Evolutionary conservation across 2,113 vertebrate genomes (phyloP).

Genomic region (Laticauda colubrina): DNA sequence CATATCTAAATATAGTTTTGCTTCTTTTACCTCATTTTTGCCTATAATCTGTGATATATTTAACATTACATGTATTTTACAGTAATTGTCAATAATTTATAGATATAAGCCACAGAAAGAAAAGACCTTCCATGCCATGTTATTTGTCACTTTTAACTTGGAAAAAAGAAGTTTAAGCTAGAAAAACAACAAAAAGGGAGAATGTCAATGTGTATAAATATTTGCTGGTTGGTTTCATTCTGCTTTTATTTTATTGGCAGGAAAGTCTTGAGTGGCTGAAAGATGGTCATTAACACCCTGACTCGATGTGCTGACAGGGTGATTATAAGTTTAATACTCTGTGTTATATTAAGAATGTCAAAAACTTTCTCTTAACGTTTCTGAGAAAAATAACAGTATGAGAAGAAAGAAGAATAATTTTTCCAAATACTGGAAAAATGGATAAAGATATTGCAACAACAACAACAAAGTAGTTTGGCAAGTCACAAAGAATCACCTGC

Average conservation of each 20-base stretch:
- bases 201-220: conserved; percentile 41
- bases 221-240: conserved; percentile 63
- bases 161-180: background rate
- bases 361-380: conserved; percentile 71
- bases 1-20: background rate
- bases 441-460: background rate
- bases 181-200: background rate
- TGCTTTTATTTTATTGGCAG: conserved; percentile 73
- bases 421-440: conserved; percentile 32
- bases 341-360: conserved; percentile 68
- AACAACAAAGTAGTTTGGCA: background rate
- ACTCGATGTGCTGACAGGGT: conserved; percentile 73
- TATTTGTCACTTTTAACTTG: conserved; percentile 22
- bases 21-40: background rate
- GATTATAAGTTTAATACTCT: conserved; percentile 79
- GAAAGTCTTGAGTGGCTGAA: conserved; percentile 69
- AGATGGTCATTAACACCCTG: conserved; percentile 76
- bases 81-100: conserved; percentile 8
- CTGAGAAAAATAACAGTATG: conserved; percentile 64
- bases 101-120: conserved; percentile 19
- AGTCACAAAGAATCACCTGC: background rate
- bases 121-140: conserved; percentile 36
- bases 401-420: conserved; percentile 52
- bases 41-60: background rate
- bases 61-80: conserved; percentile 6